Base-by-base conservation (phyloP, 1,140 invertebrate genomes). In the Wasmannia auropunctata region DNA sequence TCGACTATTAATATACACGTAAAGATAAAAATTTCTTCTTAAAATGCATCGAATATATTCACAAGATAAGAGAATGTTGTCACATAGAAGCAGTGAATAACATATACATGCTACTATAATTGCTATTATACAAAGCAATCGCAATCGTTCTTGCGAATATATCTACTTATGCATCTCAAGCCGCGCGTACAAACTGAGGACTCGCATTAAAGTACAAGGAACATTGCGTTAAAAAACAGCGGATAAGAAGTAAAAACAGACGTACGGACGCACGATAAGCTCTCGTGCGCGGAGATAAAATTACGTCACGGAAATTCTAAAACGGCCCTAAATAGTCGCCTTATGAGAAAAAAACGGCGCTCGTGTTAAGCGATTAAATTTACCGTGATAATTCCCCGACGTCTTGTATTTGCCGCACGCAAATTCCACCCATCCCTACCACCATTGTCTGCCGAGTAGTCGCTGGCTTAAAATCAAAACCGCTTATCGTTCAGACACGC, bases 251-350 rank as follows among this genome's bases (percentile, higher is more conserved):
- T 49, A 72, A 56, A n/a, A 75, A 91, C 25, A 62, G 19, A 46
- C 74, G 84, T 70, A 74, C 79, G 87, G 87, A 87, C 72, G 85
- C 43, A 67, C 28, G 90, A 90, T 92, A 91, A 93, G 88, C 81
- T 88, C 87, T 86, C n/a, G n/a, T 81, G 86, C 63, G 87, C 67
- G 90, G 88, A 92, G 90, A 93, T 91, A 92, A 92, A n/a, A 81
- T 91, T 92, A 87, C 86, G 86, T 89, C 88, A 90, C 89, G 77
- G 81, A 86, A 92, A 90, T 77, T 88, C 65, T 83, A 90, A 89
- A 87, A 91, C 87, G 85, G 58, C 75, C 81, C 86, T 89, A 90
- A 91, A 90, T 90, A 93, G 43, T 87, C 76, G 65, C 70, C 85
- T 75, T 88, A 70, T 84, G n/a, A n/a, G n/a, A n/a, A 81, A 60